Percentiles rank a stretch among this genome's conserved stretches.
Evolutionary conservation across 1,140 invertebrate genomes (phyloP).

Genomic region (Trichomalopsis sarcophagae): DNA sequence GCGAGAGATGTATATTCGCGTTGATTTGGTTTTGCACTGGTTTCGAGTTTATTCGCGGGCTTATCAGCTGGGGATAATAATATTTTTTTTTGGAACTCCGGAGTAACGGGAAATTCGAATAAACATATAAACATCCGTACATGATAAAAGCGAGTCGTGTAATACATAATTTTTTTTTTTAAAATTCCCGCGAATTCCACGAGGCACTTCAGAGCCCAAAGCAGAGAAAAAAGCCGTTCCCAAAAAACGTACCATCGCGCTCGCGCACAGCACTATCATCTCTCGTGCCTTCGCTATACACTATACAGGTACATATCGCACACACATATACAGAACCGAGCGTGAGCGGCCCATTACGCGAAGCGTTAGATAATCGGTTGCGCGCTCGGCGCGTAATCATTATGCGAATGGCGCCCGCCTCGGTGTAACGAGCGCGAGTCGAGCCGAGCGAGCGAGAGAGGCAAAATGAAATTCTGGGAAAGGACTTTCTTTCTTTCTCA

Average conservation of each 20-base stretch:
- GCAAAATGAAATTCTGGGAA: slow-evolving; percentile 50
- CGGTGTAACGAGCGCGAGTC: slow-evolving; percentile 29
- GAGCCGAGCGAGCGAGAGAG: background rate
- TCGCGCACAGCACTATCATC: background rate
- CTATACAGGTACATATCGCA: too few relatives aligned
- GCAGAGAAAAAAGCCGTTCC: background rate
- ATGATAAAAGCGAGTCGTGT: too few relatives aligned
- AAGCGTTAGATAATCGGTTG: slow-evolving; percentile 55
- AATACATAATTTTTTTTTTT: too few relatives aligned
- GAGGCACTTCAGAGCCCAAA: background rate
- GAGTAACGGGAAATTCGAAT: too few relatives aligned
- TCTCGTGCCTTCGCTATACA: background rate
- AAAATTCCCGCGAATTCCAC: background rate
- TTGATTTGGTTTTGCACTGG: too few relatives aligned
- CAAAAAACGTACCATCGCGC: background rate
- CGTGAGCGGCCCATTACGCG: slow-evolving; percentile 23
- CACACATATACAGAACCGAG: background rate
- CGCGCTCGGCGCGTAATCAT: slow-evolving; percentile 51
- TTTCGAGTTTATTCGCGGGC: too few relatives aligned
- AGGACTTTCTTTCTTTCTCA: slow-evolving; percentile 37
- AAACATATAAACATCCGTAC: too few relatives aligned
- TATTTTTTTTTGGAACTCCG: too few relatives aligned
- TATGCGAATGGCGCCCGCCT: slow-evolving; percentile 42
- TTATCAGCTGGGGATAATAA: too few relatives aligned
- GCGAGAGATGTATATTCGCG: too few relatives aligned